These are phyloP conservation scores for Drosophila neotestacea DNA, from an alignment of 2,888 invertebrate species.

Conservation along the genomic window DNA sequence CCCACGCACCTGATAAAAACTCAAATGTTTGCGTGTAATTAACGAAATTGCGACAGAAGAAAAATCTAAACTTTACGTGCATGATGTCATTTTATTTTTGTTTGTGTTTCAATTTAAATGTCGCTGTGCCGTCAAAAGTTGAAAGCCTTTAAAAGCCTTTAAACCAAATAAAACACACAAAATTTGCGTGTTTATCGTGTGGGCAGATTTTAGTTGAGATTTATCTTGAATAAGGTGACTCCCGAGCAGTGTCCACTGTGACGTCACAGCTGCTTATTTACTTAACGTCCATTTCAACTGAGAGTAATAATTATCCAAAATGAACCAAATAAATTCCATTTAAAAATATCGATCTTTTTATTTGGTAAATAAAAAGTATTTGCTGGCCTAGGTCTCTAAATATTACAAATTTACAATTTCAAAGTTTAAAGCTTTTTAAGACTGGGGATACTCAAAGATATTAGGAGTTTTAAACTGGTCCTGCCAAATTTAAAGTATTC, in stretches of 20 bases:
- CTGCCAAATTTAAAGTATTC: no score
- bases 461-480: no score
- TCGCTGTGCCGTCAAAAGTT: conserved; percentile 42
- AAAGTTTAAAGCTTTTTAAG: no score
- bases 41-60: conserved; percentile 59
- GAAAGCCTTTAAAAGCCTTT: conserved; percentile 43
- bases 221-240: conserved; percentile 10
- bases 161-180: conserved; percentile 59
- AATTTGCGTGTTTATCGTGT: conserved; percentile 44
- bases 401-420: no score
- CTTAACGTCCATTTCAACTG: no score
- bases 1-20: conserved; percentile 64
- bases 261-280: conserved; percentile 30
- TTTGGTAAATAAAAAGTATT: no score
- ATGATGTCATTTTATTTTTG: conserved; percentile 62
- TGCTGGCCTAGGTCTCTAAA: no score
- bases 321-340: no score
- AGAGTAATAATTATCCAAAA: no score
- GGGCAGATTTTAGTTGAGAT: conserved; percentile 42
- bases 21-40: conserved; percentile 50
- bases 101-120: conserved; percentile 55
- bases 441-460: no score
- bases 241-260: background rate
- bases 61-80: conserved; percentile 48
- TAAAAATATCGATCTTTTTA: no score